Conservation (phyloP, 2,888 invertebrate species). For the Morpho helenor region DNA sequence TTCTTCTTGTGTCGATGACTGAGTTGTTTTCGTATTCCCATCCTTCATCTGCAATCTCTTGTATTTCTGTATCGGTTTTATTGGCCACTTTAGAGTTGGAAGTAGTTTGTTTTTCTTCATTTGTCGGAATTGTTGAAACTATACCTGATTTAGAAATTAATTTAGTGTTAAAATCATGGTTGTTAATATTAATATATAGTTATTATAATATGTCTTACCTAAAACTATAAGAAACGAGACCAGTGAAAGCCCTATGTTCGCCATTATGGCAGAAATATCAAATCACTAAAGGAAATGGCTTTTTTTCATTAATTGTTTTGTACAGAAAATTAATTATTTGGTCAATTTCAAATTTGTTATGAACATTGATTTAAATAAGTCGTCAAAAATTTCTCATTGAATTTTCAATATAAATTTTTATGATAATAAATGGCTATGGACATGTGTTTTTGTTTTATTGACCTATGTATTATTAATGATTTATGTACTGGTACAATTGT, state of each 20-base stretch:
- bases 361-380: background rate
- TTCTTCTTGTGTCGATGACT: conserved; percentile 56
- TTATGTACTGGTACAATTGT: too few relatives aligned
- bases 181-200: background rate
- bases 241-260: conserved; percentile 10
- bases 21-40: conserved; percentile 64
- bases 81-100: conserved; percentile 3
- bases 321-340: conserved; percentile 21
- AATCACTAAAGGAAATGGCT: conserved; percentile 14
- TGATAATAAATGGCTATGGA: too few relatives aligned
- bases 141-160: conserved; percentile 13
- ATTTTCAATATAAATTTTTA: too few relatives aligned
- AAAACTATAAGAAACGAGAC: conserved; percentile 21
- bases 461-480: too few relatives aligned
- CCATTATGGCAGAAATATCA: conserved; percentile 19
- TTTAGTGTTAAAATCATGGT: too few relatives aligned
- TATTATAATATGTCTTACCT: conserved; percentile 22
- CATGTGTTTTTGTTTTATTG: too few relatives aligned
- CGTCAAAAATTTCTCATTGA: too few relatives aligned
- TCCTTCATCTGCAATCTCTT: conserved; percentile 50
- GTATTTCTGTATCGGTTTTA: conserved; percentile 17
- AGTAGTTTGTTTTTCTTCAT: conserved; percentile 9
- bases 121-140: conserved; percentile 22
- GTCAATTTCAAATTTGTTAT: conserved; percentile 12
- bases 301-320: conserved; percentile 12